Evolutionary conservation across 2,797 vertebrate species (phyloP).

Genomic region (Leptodactylus fallax): DNA sequence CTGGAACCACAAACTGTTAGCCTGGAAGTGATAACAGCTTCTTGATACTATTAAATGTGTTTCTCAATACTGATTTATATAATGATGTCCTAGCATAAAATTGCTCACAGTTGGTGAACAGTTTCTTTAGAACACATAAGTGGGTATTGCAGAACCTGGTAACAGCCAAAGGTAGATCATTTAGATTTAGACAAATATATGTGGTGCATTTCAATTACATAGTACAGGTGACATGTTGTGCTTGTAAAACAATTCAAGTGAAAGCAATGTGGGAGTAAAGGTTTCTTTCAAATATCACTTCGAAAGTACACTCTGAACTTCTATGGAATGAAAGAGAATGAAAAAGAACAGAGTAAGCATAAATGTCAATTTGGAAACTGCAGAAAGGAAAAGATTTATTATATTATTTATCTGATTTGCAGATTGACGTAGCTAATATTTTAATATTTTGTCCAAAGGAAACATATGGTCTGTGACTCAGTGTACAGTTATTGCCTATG

Average conservation of each 20-base stretch:
- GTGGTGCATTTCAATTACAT: not conserved
- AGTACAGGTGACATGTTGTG: not conserved
- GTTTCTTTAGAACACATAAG: conserved; percentile 28
- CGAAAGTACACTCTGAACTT: conserved; percentile 24
- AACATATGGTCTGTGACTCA: not conserved
- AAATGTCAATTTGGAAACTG: not conserved
- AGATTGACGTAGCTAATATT: not conserved
- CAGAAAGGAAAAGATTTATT: not conserved
- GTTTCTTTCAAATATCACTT: conserved; percentile 13
- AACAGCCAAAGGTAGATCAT: conserved; percentile 1
- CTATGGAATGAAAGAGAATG: not conserved
- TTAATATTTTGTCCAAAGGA: not conserved
- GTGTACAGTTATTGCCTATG: not conserved
- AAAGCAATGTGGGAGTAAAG: not conserved
- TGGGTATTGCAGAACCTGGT: conserved; percentile 1
- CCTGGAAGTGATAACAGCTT: conserved; percentile 46
- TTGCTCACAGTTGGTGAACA: not conserved
- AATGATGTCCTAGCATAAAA: not conserved
- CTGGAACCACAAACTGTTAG: conserved; percentile 8
- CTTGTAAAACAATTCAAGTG: not conserved
- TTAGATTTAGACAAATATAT: not conserved
- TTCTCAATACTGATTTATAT: conserved; percentile 51
- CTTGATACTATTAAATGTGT: conserved; percentile 49
- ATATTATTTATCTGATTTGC: not conserved
- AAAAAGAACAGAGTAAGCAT: conserved; percentile 6